Evolutionary conservation across 1,140 invertebrate species (phyloP), one percentile per base, ranked within the genome.

Genomic region (Myzus persicae): DNA sequence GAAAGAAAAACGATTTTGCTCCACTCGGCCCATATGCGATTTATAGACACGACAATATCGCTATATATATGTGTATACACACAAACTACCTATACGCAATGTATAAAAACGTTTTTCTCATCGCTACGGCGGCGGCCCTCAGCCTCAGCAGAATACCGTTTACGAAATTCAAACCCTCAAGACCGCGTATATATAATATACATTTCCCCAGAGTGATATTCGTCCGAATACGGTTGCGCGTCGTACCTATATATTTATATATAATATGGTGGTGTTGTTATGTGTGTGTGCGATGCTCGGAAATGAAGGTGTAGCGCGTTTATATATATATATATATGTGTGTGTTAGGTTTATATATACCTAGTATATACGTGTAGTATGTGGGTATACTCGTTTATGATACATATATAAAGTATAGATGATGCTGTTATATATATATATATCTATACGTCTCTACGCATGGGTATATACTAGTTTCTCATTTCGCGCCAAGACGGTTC

Each of bases 401-500:
- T 82, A 40, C 81, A 24, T 82, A 24, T 22, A 82, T 48, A 88
- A 44, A 44, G 38, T 18, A n/a, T 81, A 22, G 48, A 51, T 22
- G 48, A 24, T 51, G 48, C 22, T 22, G 36, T 81, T 4, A 42
- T 3, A 44, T 85, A 85, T 36, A 88, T 88, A 88, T 42, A n/a
- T n/a, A n/a, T 40, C 20, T 7, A 46, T 14, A 46, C 8, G 85
- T 44, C 7, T 44, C n/a, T n/a, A n/a, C n/a, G n/a, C n/a, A 46
- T 22, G 31, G 18, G 31, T 22, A 46, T 87, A 87, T 87, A 87
- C 85, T 22, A 91, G 42, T 51, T 92, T 92, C 91, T 92, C 91
- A 84, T 92, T 92, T 92, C 91, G 91, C 91, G 91, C 76, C 76
- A 51, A 51, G 91, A 92, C 81, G 91, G 76, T 92, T 92, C 26